Evolutionary conservation across 53 echinoderm and acorn worm species (phyloP).

Genomic region (Glandiceps talaboti): DNA sequence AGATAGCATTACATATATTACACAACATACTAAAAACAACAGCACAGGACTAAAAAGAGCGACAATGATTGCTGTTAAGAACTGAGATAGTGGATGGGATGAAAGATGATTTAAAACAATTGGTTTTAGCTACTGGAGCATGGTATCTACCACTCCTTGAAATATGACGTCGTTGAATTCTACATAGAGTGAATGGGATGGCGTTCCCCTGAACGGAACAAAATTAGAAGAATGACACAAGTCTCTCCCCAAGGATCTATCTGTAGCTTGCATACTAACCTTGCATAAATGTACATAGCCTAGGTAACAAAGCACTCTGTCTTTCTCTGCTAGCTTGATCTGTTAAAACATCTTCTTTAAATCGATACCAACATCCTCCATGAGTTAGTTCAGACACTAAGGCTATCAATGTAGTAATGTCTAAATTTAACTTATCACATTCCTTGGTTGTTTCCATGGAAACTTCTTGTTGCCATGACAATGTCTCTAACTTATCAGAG

Average conservation of each 20-base stretch:
- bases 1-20: too few species aligned
- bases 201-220: not conserved
- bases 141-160: too few species aligned
- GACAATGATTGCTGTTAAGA: too few species aligned
- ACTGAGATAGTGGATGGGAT: too few species aligned
- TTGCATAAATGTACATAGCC: conserved; percentile 40
- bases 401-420: conserved; percentile 83
- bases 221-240: not conserved
- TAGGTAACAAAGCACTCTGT: conserved; percentile 38
- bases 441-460: not conserved
- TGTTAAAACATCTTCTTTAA: conserved; percentile 52
- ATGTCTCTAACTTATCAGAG: not conserved
- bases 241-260: too few species aligned
- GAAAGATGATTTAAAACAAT: too few species aligned
- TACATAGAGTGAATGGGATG: too few species aligned
- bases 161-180: too few species aligned
- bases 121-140: too few species aligned
- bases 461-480: not conserved
- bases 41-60: too few species aligned
- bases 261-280: too few species aligned
- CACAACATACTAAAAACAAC: too few species aligned
- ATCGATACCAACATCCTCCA: conserved; percentile 61
- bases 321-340: conserved; percentile 79
- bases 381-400: conserved; percentile 81
- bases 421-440: conserved; percentile 50